phyloP scores from a whole-genome alignment of 2,888 invertebrate species.

The Thera obeliscata region DNA sequence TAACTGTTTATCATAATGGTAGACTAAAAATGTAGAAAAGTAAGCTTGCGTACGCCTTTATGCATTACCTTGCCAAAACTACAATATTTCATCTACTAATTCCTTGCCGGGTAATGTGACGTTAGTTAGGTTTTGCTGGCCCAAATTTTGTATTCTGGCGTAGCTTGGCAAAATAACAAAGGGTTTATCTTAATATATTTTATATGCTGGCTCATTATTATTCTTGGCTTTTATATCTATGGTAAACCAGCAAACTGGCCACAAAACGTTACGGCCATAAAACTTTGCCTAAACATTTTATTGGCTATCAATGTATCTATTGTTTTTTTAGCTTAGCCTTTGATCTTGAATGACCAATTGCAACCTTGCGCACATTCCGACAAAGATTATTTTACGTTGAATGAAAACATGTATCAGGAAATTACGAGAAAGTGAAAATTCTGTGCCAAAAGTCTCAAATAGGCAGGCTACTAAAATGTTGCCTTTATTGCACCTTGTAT shows the following conservation, averaged over 20 bases:
- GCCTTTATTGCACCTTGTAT: conserved; percentile 74
- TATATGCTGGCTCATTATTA: conserved; percentile 40
- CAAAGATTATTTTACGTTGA: conserved; percentile 36
- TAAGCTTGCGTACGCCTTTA: not conserved
- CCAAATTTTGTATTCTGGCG: conserved; percentile 36
- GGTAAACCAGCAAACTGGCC: conserved; percentile 47
- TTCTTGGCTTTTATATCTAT: conserved; percentile 43
- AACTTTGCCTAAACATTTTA: conserved; percentile 63
- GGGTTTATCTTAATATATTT: conserved; percentile 38
- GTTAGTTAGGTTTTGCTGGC: conserved; percentile 34
- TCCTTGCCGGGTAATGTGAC: conserved; percentile 33
- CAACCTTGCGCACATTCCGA: conserved; percentile 43
- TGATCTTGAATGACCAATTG: conserved; percentile 44
- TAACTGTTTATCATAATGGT: not conserved
- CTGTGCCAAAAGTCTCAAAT: conserved; percentile 47
- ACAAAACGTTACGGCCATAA: conserved; percentile 57
- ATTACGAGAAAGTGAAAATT: conserved; percentile 50
- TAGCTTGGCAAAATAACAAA: conserved; percentile 38
- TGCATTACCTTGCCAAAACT: conserved; percentile 11
- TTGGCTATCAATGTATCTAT: conserved; percentile 64
- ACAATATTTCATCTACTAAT: conserved; percentile 33
- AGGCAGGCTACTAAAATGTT: conserved; percentile 53
- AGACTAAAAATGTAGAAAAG: not conserved
- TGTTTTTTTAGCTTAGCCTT: conserved; percentile 65
- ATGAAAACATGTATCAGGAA: conserved; percentile 41